A percentile compares a stretch with the other conserved stretches of the same genome.
phyloP scores from a whole-genome alignment of 2,113 vertebrate species.

The Notothenia coriiceps region DNA sequence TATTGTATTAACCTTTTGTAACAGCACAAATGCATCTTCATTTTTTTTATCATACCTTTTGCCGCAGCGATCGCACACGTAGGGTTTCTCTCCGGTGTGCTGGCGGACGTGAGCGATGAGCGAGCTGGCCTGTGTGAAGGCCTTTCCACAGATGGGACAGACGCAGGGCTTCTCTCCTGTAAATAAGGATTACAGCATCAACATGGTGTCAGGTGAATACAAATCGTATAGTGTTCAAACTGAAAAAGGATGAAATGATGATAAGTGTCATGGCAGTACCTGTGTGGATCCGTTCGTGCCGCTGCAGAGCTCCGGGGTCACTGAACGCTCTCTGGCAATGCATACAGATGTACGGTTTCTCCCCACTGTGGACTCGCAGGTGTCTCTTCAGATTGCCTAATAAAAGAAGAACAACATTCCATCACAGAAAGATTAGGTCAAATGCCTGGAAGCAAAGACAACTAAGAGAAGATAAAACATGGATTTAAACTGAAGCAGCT shows the following conservation, averaged over 20 bases:
- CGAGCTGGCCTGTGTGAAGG: constrained; percentile 98
- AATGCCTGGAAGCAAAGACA: constrained; percentile 12
- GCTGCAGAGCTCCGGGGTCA: constrained; percentile 93
- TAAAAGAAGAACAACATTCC: constrained; percentile 13
- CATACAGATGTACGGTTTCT: constrained; percentile 94
- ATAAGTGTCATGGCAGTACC: constrained; percentile 77
- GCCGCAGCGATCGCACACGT: constrained; percentile 97
- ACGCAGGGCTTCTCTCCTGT: constrained; percentile 98
- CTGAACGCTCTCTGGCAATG: constrained; percentile 96
- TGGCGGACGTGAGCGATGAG: constrained; percentile 97
- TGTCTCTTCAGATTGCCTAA: constrained; percentile 97
- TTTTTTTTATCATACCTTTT: constrained; percentile 88
- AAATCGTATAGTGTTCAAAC: neutral
- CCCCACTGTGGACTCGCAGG: constrained; percentile 96
- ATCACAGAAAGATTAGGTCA: neutral
- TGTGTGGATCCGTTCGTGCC: constrained; percentile 97
- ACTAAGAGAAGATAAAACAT: neutral
- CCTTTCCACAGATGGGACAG: constrained; percentile 94
- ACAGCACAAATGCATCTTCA: neutral
- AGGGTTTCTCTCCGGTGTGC: constrained; percentile 98
- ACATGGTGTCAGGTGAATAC: neutral
- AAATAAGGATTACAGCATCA: constrained; percentile 22
- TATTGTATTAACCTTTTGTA: neutral
- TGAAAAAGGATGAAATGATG: neutral
- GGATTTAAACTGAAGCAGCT: constrained; percentile 5